phyloP scores from a whole-genome alignment of 2,113 vertebrate species.

The Equus quagga region DNA sequence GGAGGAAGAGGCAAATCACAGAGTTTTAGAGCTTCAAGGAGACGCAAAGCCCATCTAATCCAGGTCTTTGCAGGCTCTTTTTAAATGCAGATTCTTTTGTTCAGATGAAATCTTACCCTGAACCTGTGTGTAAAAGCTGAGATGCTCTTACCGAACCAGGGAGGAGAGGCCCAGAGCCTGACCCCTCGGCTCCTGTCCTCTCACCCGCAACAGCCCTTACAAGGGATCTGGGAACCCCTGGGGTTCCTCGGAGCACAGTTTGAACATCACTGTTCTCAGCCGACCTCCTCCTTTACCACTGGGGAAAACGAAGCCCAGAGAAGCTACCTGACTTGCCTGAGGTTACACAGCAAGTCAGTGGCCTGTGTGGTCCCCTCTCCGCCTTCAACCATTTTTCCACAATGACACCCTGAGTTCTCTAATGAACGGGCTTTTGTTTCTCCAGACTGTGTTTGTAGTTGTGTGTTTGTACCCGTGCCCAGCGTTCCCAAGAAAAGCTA shows the following conservation, averaged over 20 bases:
- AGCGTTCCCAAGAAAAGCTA: conserved; percentile 67
- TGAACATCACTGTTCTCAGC: background rate
- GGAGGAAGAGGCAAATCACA: background rate
- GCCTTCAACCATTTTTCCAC: conserved; percentile 46
- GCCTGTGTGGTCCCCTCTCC: background rate
- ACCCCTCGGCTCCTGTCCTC: background rate
- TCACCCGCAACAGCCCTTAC: background rate
- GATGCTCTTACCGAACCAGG: background rate
- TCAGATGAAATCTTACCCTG: conserved; percentile 61
- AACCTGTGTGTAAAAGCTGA: conserved; percentile 41
- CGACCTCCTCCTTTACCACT: background rate
- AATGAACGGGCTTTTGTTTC: conserved; percentile 71
- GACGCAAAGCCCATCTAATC: conserved; percentile 31
- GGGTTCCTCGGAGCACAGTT: background rate
- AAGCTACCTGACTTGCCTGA: background rate
- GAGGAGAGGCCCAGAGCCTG: background rate
- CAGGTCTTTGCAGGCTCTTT: conserved; percentile 5
- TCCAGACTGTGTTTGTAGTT: background rate
- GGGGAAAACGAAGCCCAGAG: background rate
- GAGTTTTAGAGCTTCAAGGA: background rate
- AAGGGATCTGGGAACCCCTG: background rate
- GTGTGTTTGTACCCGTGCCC: conserved; percentile 12
- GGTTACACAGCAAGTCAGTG: background rate
- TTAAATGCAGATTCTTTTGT: conserved; percentile 57
- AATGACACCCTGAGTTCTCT: background rate